Evolutionary conservation across 92 coral and sea anemone species (phyloP).

Genomic region (Siderastrea siderea): DNA sequence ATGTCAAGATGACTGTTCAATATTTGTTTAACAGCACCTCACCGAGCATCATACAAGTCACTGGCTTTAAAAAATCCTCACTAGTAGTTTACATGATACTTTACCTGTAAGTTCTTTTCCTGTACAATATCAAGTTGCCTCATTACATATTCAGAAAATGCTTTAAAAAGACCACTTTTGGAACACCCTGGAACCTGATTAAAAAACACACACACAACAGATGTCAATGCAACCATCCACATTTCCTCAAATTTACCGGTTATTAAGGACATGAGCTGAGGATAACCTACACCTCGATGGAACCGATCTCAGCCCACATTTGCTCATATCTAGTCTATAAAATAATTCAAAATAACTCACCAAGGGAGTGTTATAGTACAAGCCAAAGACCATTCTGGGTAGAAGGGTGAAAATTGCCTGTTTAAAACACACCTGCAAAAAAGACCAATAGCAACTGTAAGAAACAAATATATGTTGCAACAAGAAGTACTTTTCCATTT

Average conservation of each 20-base stretch:
- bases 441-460: not conserved
- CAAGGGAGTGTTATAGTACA: slow-evolving; percentile 95
- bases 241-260: too few relatives aligned
- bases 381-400: slow-evolving; percentile 96
- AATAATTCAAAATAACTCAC: slow-evolving; percentile 45
- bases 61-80: too few relatives aligned
- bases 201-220: not conserved
- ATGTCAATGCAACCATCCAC: too few relatives aligned
- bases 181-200: slow-evolving; percentile 90
- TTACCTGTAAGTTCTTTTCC: slow-evolving; percentile 76
- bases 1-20: too few relatives aligned
- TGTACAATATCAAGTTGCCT: slow-evolving; percentile 78
- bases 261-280: too few relatives aligned
- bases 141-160: slow-evolving; percentile 87
- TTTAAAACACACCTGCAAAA: slow-evolving; percentile 87
- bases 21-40: too few relatives aligned
- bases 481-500: too few relatives aligned
- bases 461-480: not conserved
- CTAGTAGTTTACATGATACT: not conserved
- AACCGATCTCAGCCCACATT: too few relatives aligned
- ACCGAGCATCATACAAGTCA: too few relatives aligned
- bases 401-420: slow-evolving; percentile 93
- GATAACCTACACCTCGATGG: too few relatives aligned
- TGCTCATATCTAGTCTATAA: too few relatives aligned
- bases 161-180: slow-evolving; percentile 96